These are phyloP conservation scores for Dasysyrphus tricinctus DNA, from an alignment of 2,888 invertebrate genomes.

Conservation along the genomic window DNA sequence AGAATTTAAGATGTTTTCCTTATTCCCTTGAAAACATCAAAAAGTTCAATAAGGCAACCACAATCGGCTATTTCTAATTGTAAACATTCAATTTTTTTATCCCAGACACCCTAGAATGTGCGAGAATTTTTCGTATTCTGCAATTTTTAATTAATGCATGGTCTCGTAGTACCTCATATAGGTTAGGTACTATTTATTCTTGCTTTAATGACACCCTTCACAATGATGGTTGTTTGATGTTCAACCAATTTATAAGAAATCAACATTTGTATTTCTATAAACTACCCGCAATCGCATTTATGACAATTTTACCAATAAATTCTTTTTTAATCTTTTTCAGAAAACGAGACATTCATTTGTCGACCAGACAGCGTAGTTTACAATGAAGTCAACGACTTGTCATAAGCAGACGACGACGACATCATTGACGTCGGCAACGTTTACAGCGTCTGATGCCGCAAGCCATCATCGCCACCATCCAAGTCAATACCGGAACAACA, in stretches of 20 bases:
- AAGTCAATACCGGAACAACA: constrained; percentile 59
- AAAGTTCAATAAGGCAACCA: background rate
- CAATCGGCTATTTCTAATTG: background rate
- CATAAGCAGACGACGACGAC: constrained; percentile 61
- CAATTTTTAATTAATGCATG: background rate
- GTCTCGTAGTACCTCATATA: background rate
- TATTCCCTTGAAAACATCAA: background rate
- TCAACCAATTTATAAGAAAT: constrained; percentile 8
- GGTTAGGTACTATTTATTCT: background rate
- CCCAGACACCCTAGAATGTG: constrained; percentile 32
- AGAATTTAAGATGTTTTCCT: background rate
- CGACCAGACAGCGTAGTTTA: constrained; percentile 41
- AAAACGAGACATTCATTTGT: constrained; percentile 48
- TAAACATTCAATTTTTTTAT: background rate
- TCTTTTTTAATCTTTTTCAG: constrained; percentile 48
- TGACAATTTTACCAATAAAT: constrained; percentile 43
- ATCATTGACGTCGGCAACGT: constrained; percentile 58
- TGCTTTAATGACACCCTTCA: background rate
- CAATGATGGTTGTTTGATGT: background rate
- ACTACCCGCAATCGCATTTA: constrained; percentile 26
- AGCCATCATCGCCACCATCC: constrained; percentile 60
- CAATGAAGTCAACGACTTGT: constrained; percentile 70
- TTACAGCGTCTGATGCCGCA: constrained; percentile 52
- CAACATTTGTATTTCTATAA: background rate
- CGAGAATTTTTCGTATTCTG: background rate